Evolutionary conservation across 2,113 vertebrate genomes (phyloP).

Genomic region (Eurystomus gularis): DNA sequence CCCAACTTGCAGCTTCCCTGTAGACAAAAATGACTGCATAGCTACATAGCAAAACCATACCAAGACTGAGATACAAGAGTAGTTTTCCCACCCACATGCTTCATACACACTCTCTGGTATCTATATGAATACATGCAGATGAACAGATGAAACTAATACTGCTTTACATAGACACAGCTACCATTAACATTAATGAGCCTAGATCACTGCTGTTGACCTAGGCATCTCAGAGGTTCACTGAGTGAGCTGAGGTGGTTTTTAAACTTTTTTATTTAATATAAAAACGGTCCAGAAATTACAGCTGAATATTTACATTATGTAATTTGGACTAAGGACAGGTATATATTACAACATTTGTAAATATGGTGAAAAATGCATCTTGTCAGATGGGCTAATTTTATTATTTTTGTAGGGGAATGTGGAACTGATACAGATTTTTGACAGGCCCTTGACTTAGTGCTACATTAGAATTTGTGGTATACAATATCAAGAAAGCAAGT

Average conservation of each 20-base stretch:
- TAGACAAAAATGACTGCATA: not conserved
- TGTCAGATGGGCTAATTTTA: not conserved
- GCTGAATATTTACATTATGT: not conserved
- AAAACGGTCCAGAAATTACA: not conserved
- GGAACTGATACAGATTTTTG: not conserved
- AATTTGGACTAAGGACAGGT: not conserved
- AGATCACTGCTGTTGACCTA: not conserved
- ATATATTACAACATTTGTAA: not conserved
- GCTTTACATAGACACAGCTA: not conserved
- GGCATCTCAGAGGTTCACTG: not conserved
- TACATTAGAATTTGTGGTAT: not conserved
- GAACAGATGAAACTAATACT: not conserved
- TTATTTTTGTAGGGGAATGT: not conserved
- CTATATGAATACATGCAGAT: not conserved
- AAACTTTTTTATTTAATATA: not conserved
- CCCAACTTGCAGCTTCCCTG: not conserved
- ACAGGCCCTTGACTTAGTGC: not conserved
- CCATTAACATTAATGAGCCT: not conserved
- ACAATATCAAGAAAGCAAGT: not conserved
- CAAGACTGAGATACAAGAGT: not conserved
- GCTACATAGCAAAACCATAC: not conserved
- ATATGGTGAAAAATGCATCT: not conserved
- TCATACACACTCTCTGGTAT: not conserved
- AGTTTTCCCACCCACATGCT: not conserved
- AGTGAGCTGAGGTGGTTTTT: not conserved